Evolutionary conservation across 2,113 vertebrate genomes (phyloP), one percentile per base, ranked within the genome.

Genomic region (Neodon shergylaensis): DNA sequence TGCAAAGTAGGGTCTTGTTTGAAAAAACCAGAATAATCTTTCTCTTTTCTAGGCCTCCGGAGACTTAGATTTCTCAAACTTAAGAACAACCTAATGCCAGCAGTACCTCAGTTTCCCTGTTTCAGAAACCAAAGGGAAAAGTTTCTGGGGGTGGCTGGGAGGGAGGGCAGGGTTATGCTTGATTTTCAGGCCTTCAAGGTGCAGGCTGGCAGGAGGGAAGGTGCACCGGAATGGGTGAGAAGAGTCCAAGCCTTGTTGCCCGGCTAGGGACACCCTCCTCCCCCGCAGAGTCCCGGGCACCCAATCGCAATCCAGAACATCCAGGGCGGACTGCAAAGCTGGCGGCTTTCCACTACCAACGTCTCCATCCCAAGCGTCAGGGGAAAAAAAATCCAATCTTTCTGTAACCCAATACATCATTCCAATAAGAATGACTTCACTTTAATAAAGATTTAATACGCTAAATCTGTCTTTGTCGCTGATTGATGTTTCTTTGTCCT

Each of bases 391-490:
- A 90, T 82, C 63, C 91, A 94, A 77, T 95, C 94, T 84, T 86
- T 94, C 70, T 86, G 95, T 81, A 92, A 94, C 88, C 85, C 95
- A 96, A 98, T 96, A 90, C 88, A 95, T 97, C 95, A 96, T 74
- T 95, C 95, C 95, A 95, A 94, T 88, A 96, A 95, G 95, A 96
- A 95, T 94, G 95, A 95, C 96, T 96, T 96, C 95, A 94, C 97
- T 97, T 97, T 98, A 95, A 97, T 97, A 97, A 98, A 98, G 97
- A 97, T 96, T 94, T 97, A 97, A 97, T 97, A 97, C 94, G 92
- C 95, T 97, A 97, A 98, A 97, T 92, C 93, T 98, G 96, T 97
- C 91, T 93, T 94, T 97, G 96, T 86, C 92, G 94, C 95, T 98
- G 97, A 97, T 97, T 47, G 96, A 97, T 98, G 96, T 88, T 94